These are phyloP conservation scores for Magallana angulata DNA, from an alignment of 1,140 invertebrate species.

Conservation along the genomic window DNA sequence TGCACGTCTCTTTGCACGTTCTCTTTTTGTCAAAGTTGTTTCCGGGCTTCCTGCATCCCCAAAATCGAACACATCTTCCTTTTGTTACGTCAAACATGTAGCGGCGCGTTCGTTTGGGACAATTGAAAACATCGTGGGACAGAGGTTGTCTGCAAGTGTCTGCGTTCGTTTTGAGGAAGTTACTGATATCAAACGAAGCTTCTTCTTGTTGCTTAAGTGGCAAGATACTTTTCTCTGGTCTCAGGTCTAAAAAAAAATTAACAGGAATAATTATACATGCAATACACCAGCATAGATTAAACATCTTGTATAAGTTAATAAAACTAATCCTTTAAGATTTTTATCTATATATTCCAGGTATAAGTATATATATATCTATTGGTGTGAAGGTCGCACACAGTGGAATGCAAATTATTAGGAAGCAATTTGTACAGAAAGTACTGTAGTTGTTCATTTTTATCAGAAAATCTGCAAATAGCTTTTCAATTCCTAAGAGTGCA, in stretches of 20 bases:
- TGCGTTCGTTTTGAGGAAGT: background rate
- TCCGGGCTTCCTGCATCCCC: constrained; percentile 41
- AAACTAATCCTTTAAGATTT: too few species aligned
- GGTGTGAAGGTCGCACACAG: too few species aligned
- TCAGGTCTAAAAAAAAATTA: background rate
- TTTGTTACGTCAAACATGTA: constrained; percentile 48
- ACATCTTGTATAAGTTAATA: too few species aligned
- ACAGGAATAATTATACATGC: too few species aligned
- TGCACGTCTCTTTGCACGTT: constrained; percentile 51
- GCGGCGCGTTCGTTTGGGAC: background rate
- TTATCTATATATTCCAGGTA: too few species aligned
- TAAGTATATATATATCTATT: too few species aligned
- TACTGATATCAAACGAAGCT: background rate
- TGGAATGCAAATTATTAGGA: too few species aligned
- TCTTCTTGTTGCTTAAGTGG: background rate
- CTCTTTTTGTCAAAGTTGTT: constrained; percentile 46
- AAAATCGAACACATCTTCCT: constrained; percentile 45
- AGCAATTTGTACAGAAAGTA: too few species aligned
- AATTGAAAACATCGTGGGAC: background rate
- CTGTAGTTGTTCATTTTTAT: too few species aligned
- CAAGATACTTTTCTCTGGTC: background rate
- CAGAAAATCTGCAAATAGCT: too few species aligned
- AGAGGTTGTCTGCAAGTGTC: background rate
- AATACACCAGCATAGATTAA: too few species aligned
- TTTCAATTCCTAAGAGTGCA: background rate